Evolutionary conservation across 2,888 invertebrate genomes (phyloP), one percentile per base, ranked within the genome.

Genomic region (Napeogenes sylphis): DNA sequence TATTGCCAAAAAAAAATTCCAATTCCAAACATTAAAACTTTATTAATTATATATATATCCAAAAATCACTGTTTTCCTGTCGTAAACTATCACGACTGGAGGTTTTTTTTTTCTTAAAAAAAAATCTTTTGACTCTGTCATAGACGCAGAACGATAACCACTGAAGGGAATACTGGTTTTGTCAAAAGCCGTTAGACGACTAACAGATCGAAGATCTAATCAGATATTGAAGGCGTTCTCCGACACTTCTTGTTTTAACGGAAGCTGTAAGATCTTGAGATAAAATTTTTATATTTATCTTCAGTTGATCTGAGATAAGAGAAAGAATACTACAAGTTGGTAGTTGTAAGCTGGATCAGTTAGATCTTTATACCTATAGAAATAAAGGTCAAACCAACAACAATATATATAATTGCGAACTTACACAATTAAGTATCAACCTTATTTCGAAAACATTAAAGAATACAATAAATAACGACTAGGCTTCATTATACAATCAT

Each of bases 231-330:
- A 21, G 21, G 21, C 21, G 21, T 21, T 21, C 8, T 8, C 21
- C 6, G 51, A 51, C 51, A 51, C 51, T 51, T n/a, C 10, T 21
- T 6, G 30, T 12, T 30, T n/a, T 10, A 51, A 51, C 51, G 51
- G 51, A 51, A 51, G 51, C 51, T n/a, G 51, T 30, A 5, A 51
- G 51, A 51, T 51, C n/a, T 12, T 51, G 30, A 21, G 51, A 51
- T 51, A 51, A 30, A 51, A 35, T 35, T 35, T 35, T 35, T 51
- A 30, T 21, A 30, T 8, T 30, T 21, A 51, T 51, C 51, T 10
- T n/a, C 12, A 51, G 47, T 12, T 51, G 21, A 8, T 51, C 14
- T 10, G 51, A 51, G 51, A 51, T 51, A 51, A 51, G 4, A 30
- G 6, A 51, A 21, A 21, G 21, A 21, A 21, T 21, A 21, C 21